phyloP scores from a whole-genome alignment of 2,888 invertebrate species.

The Platycheirus rosarum region DNA sequence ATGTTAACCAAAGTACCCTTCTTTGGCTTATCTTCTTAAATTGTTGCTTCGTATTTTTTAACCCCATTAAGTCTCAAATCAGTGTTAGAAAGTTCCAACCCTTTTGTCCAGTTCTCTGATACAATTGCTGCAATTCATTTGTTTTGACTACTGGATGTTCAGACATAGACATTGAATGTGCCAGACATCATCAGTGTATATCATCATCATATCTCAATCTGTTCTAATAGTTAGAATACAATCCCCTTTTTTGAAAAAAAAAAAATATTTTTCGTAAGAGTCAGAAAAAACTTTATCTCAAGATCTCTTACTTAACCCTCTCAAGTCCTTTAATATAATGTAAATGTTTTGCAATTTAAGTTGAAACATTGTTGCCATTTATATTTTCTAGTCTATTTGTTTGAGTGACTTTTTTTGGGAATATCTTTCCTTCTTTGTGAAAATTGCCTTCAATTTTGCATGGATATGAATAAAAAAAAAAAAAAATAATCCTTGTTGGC shows the following conservation, averaged over 20 bases:
- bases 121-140: slow-evolving; percentile 53
- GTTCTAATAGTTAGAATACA: slow-evolving; percentile 32
- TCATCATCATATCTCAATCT: slow-evolving; percentile 53
- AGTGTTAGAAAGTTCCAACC: too few species aligned
- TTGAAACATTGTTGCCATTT: slow-evolving; percentile 45
- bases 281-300: slow-evolving; percentile 35
- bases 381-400: slow-evolving; percentile 56
- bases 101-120: background rate
- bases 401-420: slow-evolving; percentile 37
- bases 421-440: slow-evolving; percentile 34
- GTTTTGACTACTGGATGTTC: slow-evolving; percentile 29
- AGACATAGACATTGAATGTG: slow-evolving; percentile 48
- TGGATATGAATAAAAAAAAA: background rate
- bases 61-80: too few species aligned
- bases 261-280: too few species aligned
- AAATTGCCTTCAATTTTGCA: slow-evolving; percentile 29
- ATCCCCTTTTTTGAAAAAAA: too few species aligned
- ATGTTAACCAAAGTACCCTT: too few species aligned
- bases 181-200: slow-evolving; percentile 57
- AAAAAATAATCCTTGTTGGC: slow-evolving; percentile 46
- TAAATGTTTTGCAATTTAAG: slow-evolving; percentile 36
- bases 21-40: too few species aligned
- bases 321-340: background rate
- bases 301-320: slow-evolving; percentile 17
- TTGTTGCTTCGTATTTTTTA: too few species aligned